Conservation (phyloP, 2,888 invertebrate genomes). For the Drosophila sordidula region DNA sequence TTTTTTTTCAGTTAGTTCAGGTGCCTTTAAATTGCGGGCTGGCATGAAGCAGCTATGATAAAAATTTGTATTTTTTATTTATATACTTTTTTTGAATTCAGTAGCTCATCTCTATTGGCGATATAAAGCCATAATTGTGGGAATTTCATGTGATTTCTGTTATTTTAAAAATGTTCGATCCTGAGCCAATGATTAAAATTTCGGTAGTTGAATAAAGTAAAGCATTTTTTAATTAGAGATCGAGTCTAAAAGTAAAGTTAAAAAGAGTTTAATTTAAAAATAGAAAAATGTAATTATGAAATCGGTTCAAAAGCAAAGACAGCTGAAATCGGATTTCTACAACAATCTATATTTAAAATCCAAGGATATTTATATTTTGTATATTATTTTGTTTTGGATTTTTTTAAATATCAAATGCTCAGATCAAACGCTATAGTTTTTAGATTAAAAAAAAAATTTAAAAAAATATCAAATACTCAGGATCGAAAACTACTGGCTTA, state of each 20-base stretch:
- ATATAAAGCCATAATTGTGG: not conserved
- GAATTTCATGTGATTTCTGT: not conserved
- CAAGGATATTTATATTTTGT: too few relatives aligned
- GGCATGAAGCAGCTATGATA: slow-evolving; percentile 8
- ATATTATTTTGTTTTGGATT: too few relatives aligned
- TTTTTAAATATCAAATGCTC: too few relatives aligned
- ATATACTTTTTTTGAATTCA: not conserved
- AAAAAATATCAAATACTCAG: not conserved
- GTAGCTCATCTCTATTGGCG: not conserved
- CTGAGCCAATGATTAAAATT: not conserved
- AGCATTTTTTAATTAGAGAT: too few relatives aligned
- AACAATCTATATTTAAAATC: too few relatives aligned
- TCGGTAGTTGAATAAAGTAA: too few relatives aligned
- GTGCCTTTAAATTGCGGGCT: slow-evolving; percentile 9
- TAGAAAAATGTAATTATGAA: too few relatives aligned
- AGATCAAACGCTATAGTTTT: too few relatives aligned
- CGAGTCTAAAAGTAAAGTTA: too few relatives aligned
- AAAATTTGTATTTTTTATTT: slow-evolving; percentile 22
- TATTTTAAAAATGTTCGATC: not conserved
- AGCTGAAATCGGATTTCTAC: too few relatives aligned
- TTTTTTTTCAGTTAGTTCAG: slow-evolving; percentile 9
- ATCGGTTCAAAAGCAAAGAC: too few relatives aligned
- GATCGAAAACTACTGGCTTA: not conserved
- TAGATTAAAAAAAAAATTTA: not conserved
- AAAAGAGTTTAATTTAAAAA: too few relatives aligned